Evolutionary conservation across 2,797 vertebrate genomes (phyloP).

Genomic region (Falco columbarius): DNA sequence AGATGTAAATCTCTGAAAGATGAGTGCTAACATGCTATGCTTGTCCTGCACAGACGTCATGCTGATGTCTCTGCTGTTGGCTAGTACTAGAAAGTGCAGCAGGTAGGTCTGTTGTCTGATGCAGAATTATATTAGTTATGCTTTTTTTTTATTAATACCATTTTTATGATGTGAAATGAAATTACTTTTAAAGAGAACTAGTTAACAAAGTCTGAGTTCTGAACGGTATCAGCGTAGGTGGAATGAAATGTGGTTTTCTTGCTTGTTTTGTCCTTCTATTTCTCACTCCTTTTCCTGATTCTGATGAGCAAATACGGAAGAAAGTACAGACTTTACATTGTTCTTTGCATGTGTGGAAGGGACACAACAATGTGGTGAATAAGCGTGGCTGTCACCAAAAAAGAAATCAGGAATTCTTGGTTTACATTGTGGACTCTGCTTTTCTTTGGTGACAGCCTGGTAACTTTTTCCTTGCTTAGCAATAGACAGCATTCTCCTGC

Average conservation of each 20-base stretch:
- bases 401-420: neutral
- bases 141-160: neutral
- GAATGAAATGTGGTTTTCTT: neutral
- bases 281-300: neutral
- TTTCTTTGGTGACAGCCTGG: neutral
- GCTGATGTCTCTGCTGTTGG: neutral
- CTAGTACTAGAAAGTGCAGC: neutral
- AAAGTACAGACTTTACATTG: neutral
- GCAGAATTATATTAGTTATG: neutral
- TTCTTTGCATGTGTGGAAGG: neutral
- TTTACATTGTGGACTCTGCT: neutral
- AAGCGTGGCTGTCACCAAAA: neutral
- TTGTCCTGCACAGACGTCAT: neutral
- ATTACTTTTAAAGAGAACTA: neutral
- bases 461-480: slow-evolving; percentile 23
- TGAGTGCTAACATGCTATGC: neutral
- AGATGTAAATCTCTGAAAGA: neutral
- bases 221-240: neutral
- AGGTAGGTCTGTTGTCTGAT: neutral
- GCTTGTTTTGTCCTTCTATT: neutral
- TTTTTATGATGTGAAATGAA: neutral
- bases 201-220: neutral
- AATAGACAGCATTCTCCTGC: slow-evolving; percentile 14
- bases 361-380: neutral
- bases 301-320: neutral